Conservation (phyloP, 2,888 invertebrate genomes). For the Hylaea fasciaria region DNA sequence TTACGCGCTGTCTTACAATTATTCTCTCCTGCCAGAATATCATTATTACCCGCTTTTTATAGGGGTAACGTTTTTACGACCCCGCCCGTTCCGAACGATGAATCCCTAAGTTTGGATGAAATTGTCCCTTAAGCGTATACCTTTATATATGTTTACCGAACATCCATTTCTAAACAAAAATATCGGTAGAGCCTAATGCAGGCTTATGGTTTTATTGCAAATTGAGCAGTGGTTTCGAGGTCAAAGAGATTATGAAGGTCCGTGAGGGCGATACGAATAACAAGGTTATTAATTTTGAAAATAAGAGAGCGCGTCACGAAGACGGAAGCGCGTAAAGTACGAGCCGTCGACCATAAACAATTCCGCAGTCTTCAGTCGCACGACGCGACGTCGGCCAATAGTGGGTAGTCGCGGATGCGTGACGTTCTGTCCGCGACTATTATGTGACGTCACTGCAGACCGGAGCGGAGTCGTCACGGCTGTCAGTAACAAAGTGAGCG, state of each 20-base stretch:
- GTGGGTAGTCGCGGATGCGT: slow-evolving; percentile 28
- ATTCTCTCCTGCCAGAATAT: slow-evolving; percentile 66
- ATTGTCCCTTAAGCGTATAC: slow-evolving; percentile 42
- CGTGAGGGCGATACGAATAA: slow-evolving; percentile 9
- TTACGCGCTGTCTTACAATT: slow-evolving; percentile 65
- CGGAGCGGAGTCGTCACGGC: slow-evolving; percentile 44
- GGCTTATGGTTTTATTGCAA: slow-evolving; percentile 31
- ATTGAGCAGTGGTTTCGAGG: slow-evolving; percentile 26
- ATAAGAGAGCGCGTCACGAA: slow-evolving; percentile 13
- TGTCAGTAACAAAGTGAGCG: slow-evolving; percentile 40
- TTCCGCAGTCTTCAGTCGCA: slow-evolving; percentile 32
- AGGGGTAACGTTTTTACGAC: slow-evolving; percentile 65
- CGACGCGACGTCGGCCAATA: not conserved
- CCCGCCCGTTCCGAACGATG: slow-evolving; percentile 43
- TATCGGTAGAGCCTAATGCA: slow-evolving; percentile 25
- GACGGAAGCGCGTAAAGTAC: slow-evolving; percentile 28
- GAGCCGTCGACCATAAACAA: slow-evolving; percentile 15
- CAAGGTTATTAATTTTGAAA: slow-evolving; percentile 16
- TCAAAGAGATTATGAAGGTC: slow-evolving; percentile 28
- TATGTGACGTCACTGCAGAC: slow-evolving; percentile 42
- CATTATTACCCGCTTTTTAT: slow-evolving; percentile 69
- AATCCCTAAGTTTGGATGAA: slow-evolving; percentile 45
- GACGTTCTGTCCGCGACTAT: slow-evolving; percentile 38
- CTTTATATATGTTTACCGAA: slow-evolving; percentile 42
- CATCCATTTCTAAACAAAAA: slow-evolving; percentile 35